phyloP scores from a whole-genome alignment of 1,140 invertebrate genomes.

The Drosophila nasuta region DNA sequence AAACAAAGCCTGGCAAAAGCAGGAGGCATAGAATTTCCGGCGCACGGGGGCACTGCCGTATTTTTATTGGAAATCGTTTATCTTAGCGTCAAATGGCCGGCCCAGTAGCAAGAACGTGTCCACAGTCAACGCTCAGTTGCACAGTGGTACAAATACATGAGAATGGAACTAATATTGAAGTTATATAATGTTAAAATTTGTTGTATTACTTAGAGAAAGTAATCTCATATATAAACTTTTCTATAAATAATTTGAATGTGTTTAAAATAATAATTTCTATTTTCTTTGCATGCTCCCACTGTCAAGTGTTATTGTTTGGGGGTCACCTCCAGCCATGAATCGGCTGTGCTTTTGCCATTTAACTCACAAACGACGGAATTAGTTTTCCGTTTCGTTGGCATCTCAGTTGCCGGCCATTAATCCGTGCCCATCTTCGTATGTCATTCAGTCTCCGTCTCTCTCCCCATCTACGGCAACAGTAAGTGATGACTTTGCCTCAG shows the following conservation, averaged over 20 bases:
- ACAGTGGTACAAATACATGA: constrained; percentile 45
- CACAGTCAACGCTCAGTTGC: constrained; percentile 27
- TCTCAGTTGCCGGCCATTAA: constrained; percentile 66
- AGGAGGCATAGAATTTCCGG: constrained; percentile 60
- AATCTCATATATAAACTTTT: neutral
- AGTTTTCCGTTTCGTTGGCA: constrained; percentile 81
- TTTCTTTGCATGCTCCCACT: constrained; percentile 37
- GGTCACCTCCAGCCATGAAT: constrained; percentile 29
- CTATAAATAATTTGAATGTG: neutral
- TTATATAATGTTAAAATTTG: no score
- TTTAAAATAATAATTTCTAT: neutral
- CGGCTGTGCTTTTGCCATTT: constrained; percentile 58
- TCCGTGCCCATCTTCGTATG: constrained; percentile 53
- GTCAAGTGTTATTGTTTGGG: constrained; percentile 30
- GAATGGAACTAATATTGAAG: neutral
- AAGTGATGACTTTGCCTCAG: constrained; percentile 63
- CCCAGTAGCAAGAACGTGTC: constrained; percentile 58
- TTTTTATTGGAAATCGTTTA: constrained; percentile 82
- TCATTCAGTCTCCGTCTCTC: constrained; percentile 8
- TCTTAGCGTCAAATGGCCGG: constrained; percentile 56
- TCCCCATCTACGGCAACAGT: neutral
- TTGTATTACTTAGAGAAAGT: no score
- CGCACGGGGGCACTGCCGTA: constrained; percentile 53
- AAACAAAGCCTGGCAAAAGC: constrained; percentile 40
- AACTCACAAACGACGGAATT: constrained; percentile 75